Conservation (phyloP, 1,140 invertebrate genomes). For the Luehdorfia chinensis region DNA sequence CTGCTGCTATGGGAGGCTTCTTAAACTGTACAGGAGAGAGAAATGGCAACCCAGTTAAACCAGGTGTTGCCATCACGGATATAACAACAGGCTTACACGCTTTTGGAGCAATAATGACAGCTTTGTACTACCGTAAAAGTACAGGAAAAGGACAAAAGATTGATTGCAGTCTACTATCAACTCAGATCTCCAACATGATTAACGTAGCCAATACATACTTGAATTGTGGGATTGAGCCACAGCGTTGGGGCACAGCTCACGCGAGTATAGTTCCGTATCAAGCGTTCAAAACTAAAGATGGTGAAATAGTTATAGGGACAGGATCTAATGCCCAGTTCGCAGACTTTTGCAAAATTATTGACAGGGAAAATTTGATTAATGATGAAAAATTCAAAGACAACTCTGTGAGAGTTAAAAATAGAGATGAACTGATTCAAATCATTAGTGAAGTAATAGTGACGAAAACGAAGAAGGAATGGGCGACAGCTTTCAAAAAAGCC, state of each 20-base stretch:
- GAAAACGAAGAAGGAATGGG: constrained; percentile 89
- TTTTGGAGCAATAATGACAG: constrained; percentile 96
- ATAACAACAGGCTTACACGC: constrained; percentile 95
- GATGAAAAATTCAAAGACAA: constrained; percentile 86
- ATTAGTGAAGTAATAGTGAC: constrained; percentile 80
- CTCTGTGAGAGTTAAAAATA: constrained; percentile 85
- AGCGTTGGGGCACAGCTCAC: constrained; percentile 93
- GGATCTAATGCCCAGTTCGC: constrained; percentile 89
- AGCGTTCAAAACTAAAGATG: constrained; percentile 88
- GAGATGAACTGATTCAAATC: constrained; percentile 82
- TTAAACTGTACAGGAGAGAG: constrained; percentile 92
- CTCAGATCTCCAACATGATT: constrained; percentile 92
- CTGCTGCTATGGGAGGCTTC: constrained; percentile 93
- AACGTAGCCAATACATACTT: constrained; percentile 95
- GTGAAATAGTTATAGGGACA: constrained; percentile 90
- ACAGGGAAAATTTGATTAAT: constrained; percentile 78
- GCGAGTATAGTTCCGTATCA: constrained; percentile 97
- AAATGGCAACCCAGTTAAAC: constrained; percentile 92
- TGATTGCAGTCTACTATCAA: constrained; percentile 95
- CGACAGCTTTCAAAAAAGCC: constrained; percentile 82
- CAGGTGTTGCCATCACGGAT: constrained; percentile 96
- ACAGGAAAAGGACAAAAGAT: constrained; percentile 94
- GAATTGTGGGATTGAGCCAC: constrained; percentile 88
- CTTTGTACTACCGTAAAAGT: constrained; percentile 86
- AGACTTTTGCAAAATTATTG: constrained; percentile 82